Evolutionary conservation across 2,888 invertebrate species (phyloP).

Genomic region (Microctonus brassicae): DNA sequence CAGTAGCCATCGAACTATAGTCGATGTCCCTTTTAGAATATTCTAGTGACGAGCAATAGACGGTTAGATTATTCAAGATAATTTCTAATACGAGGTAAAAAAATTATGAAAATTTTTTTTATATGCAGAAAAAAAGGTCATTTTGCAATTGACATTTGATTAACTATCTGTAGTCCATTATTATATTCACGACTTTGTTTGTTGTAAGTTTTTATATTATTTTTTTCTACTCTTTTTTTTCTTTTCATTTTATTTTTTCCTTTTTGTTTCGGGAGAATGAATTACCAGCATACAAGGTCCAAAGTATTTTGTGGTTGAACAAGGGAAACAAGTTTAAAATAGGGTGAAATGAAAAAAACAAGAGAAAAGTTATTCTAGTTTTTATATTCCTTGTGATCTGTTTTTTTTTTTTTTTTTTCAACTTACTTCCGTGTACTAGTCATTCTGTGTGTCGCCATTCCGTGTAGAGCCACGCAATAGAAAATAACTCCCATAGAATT

Average conservation of each 20-base stretch:
- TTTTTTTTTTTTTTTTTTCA: neutral
- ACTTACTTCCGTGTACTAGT: neutral
- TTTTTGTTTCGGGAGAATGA: conserved; percentile 23
- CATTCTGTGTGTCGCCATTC: conserved; percentile 26
- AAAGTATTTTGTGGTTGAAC: neutral
- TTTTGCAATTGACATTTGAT: conserved; percentile 12
- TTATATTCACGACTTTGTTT: conserved; percentile 21
- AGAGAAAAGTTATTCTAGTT: neutral
- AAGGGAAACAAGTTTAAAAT: neutral
- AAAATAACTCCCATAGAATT: conserved; percentile 11
- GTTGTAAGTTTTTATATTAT: conserved; percentile 9
- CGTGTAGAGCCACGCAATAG: neutral
- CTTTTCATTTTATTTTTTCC: conserved; percentile 7
- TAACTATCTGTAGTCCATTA: conserved; percentile 26
- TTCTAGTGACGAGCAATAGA: neutral
- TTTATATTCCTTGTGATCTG: neutral
- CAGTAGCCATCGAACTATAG: conserved; percentile 47
- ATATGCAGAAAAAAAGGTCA: too few relatives aligned
- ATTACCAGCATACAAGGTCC: neutral
- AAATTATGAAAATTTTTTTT: too few relatives aligned
- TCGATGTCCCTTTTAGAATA: conserved; percentile 48
- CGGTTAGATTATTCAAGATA: neutral
- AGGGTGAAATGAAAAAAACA: neutral
- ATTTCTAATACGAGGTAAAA: too few relatives aligned
- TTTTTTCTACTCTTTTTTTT: neutral